A percentile compares a stretch with the other conserved stretches of the same genome.
Evolutionary conservation across 2,113 vertebrate species (phyloP).

Genomic region (Candoia aspera): DNA sequence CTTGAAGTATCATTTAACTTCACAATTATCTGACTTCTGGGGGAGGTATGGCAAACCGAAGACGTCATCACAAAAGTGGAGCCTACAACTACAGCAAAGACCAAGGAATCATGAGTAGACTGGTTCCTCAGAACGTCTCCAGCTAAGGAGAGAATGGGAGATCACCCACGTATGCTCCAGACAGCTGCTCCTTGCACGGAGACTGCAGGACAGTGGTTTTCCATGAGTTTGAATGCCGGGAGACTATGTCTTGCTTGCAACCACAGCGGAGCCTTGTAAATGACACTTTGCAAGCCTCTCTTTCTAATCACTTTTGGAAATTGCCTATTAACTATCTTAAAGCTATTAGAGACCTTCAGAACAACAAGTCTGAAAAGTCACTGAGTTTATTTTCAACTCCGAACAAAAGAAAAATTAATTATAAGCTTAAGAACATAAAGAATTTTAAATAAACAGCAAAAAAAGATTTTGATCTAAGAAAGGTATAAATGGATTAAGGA

Average conservation of each 20-base stretch:
- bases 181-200: background rate
- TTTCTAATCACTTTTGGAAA: too few species aligned
- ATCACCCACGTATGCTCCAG: too few species aligned
- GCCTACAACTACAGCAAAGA: background rate
- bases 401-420: too few species aligned
- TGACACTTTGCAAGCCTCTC: background rate
- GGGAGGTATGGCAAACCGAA: background rate
- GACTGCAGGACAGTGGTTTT: background rate
- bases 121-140: background rate
- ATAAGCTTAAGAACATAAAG: too few species aligned
- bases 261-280: background rate
- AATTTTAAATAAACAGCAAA: too few species aligned
- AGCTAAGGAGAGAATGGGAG: background rate
- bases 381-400: too few species aligned
- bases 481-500: too few species aligned
- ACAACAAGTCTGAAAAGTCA: too few species aligned
- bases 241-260: background rate
- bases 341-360: too few species aligned
- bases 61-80: background rate
- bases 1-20: background rate
- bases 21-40: background rate
- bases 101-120: background rate
- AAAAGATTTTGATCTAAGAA: too few species aligned
- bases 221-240: background rate
- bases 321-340: too few species aligned